phyloP scores from a whole-genome alignment of 2,113 vertebrate species.

The Verasper variegatus region DNA sequence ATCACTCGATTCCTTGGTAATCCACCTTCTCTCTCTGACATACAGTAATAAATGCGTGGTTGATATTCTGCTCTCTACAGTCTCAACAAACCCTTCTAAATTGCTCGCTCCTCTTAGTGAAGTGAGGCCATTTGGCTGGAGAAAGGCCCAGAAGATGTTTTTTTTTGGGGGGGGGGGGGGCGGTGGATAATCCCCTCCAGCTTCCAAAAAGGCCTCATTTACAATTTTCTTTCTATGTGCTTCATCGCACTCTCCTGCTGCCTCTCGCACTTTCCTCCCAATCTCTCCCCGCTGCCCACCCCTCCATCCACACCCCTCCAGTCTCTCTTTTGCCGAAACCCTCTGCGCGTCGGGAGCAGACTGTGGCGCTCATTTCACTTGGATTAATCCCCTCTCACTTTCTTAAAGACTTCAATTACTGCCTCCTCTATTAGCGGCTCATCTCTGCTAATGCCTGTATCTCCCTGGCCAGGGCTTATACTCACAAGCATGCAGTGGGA shows the following conservation, averaged over 20 bases:
- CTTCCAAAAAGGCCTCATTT: slow-evolving; percentile 76
- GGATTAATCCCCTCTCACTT: slow-evolving; percentile 82
- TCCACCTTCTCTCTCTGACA: slow-evolving; percentile 54
- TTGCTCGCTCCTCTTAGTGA: slow-evolving; percentile 48
- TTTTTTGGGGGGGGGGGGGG: slow-evolving; percentile 14
- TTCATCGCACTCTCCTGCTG: slow-evolving; percentile 62
- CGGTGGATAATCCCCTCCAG: slow-evolving; percentile 71
- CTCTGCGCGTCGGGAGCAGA: slow-evolving; percentile 64
- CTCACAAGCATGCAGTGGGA: slow-evolving; percentile 42
- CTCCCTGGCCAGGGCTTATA: slow-evolving; percentile 74
- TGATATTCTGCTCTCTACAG: slow-evolving; percentile 53
- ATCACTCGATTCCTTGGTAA: slow-evolving; percentile 54
- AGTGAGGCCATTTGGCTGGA: slow-evolving; percentile 64
- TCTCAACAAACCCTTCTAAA: slow-evolving; percentile 53
- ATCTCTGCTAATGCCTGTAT: slow-evolving; percentile 82
- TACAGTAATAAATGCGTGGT: slow-evolving; percentile 52
- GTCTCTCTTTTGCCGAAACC: slow-evolving; percentile 50
- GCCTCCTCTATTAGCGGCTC: slow-evolving; percentile 78
- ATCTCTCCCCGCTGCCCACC: slow-evolving; percentile 40
- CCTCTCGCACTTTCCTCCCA: slow-evolving; percentile 34
- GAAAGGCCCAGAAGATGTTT: slow-evolving; percentile 50
- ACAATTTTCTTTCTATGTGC: slow-evolving; percentile 72
- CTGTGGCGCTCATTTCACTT: slow-evolving; percentile 72
- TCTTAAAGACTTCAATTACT: slow-evolving; percentile 84
- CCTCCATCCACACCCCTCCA: slow-evolving; percentile 46